Evolutionary conservation across 2,888 invertebrate species (phyloP).

Genomic region (Gastrophysa polygoni): DNA sequence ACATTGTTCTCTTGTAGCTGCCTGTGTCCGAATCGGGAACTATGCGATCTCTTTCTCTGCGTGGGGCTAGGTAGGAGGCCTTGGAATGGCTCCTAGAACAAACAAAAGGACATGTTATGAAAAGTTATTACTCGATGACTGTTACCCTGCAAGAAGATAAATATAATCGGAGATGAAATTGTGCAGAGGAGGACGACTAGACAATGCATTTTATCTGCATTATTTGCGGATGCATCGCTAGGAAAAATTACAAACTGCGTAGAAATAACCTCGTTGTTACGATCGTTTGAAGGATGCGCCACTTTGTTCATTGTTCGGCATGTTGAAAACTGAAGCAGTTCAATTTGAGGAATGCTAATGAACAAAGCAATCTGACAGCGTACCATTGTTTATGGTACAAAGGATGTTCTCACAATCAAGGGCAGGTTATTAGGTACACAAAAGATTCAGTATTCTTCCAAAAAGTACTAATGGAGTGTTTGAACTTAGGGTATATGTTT

Average conservation of each 20-base stretch:
- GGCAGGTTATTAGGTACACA: background rate
- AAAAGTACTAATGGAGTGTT: background rate
- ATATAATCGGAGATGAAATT: conserved; percentile 7
- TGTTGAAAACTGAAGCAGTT: conserved; percentile 6
- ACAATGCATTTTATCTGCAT: conserved; percentile 24
- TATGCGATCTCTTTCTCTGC: conserved; percentile 70
- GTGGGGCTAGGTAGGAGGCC: conserved; percentile 75
- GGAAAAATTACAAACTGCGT: conserved; percentile 14
- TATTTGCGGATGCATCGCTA: conserved; percentile 23
- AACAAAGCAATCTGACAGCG: conserved; percentile 13
- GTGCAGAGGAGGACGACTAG: conserved; percentile 8
- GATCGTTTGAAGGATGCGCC: conserved; percentile 20
- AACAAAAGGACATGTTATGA: no score
- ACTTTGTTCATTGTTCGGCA: conserved; percentile 18
- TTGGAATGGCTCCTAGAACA: conserved; percentile 77
- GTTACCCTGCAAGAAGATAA: background rate
- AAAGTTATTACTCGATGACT: no score
- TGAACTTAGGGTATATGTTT: background rate
- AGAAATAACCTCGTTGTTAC: conserved; percentile 16
- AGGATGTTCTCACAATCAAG: conserved; percentile 14
- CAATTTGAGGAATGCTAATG: conserved; percentile 10
- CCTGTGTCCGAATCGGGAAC: conserved; percentile 74
- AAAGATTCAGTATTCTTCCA: background rate
- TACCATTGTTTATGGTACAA: conserved; percentile 28
- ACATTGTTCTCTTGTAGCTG: conserved; percentile 76